These are phyloP conservation scores for Ecliptopera silaceata DNA, from an alignment of 2,888 invertebrate genomes.

Conservation along the genomic window DNA sequence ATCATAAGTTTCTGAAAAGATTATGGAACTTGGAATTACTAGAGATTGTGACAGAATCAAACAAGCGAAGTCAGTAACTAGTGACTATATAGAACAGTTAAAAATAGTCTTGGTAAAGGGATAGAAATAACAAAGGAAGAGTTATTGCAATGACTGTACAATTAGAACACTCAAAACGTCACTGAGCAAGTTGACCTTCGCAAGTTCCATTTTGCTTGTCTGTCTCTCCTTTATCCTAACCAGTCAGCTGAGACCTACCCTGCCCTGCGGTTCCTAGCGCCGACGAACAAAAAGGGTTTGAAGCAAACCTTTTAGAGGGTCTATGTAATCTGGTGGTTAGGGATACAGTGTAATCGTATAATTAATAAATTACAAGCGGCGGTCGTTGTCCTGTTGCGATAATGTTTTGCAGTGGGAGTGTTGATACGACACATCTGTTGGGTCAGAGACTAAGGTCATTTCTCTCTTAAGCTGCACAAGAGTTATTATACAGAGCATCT, in stretches of 20 bases:
- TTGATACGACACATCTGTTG: constrained; percentile 75
- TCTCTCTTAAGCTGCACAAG: constrained; percentile 50
- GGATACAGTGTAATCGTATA: constrained; percentile 65
- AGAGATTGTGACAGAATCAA: too few species aligned
- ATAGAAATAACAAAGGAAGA: constrained; percentile 45
- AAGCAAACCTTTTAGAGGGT: constrained; percentile 47
- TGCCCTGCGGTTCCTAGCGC: constrained; percentile 38
- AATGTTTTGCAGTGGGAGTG: constrained; percentile 72
- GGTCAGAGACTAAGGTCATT: constrained; percentile 72
- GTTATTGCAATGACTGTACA: constrained; percentile 38
- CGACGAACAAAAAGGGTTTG: constrained; percentile 33
- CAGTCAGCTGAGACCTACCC: constrained; percentile 50
- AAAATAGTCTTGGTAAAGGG: constrained; percentile 17
- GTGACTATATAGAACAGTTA: constrained; percentile 9
- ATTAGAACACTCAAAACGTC: constrained; percentile 40
- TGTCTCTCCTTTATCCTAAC: constrained; percentile 53
- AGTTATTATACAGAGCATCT: constrained; percentile 21
- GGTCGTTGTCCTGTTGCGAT: constrained; percentile 75
- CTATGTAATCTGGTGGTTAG: constrained; percentile 57
- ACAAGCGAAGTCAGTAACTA: not conserved
- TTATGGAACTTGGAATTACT: not conserved
- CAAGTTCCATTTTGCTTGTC: constrained; percentile 65
- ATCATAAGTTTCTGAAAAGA: too few species aligned
- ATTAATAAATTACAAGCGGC: constrained; percentile 79
- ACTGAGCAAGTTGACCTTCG: constrained; percentile 64